Conservation (phyloP, 2,113 vertebrate species). For the Chascanopsetta lugubris region DNA sequence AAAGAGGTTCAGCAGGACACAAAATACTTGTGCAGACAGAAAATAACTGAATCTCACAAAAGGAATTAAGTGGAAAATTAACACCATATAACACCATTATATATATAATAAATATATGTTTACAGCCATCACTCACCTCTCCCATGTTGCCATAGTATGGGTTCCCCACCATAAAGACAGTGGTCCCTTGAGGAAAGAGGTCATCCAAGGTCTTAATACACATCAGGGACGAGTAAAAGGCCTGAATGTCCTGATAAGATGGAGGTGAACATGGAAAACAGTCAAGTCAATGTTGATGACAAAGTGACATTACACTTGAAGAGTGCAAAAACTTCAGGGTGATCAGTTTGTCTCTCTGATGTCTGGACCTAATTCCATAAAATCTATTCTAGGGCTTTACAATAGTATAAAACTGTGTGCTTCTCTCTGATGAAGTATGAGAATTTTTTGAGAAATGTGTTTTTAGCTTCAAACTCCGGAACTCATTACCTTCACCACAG, state of each 20-base stretch:
- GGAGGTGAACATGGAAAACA: conserved; percentile 26
- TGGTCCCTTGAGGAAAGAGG: conserved; percentile 87
- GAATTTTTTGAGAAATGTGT: background rate
- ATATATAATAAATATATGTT: too few species aligned
- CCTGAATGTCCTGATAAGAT: conserved; percentile 86
- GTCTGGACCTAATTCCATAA: background rate
- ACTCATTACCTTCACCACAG: conserved; percentile 94
- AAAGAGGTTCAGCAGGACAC: background rate
- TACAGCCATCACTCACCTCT: conserved; percentile 84
- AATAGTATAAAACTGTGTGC: background rate
- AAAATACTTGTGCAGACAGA: too few species aligned
- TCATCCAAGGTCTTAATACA: conserved; percentile 90
- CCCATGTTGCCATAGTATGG: conserved; percentile 96
- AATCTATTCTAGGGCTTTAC: background rate
- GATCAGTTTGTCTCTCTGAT: background rate
- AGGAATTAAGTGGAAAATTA: too few species aligned
- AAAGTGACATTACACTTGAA: background rate
- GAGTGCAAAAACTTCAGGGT: background rate
- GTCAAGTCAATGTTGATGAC: background rate
- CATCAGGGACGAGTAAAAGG: conserved; percentile 88
- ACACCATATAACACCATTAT: background rate
- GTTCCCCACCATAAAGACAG: conserved; percentile 94
- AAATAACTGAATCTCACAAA: too few species aligned
- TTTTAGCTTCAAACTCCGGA: too few species aligned
- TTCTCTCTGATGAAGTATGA: background rate